Percentiles rank a stretch among this genome's conserved stretches.
phyloP scores from a whole-genome alignment of 1,140 invertebrate species.

The Hycleus cichorii region DNA sequence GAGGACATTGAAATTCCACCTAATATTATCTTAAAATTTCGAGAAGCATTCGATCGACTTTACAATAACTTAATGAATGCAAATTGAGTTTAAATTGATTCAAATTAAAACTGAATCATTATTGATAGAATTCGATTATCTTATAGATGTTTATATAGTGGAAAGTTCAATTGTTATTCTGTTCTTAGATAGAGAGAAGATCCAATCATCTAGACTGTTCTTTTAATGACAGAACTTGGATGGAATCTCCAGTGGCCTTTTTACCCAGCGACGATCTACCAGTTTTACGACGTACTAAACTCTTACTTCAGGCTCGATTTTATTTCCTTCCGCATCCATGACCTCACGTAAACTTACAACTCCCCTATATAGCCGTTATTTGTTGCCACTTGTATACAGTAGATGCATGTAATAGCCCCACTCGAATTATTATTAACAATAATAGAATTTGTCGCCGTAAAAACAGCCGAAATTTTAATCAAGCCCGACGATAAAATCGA shows the following conservation, averaged over 20 bases:
- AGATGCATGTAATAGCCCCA: too few species aligned
- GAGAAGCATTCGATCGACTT: too few species aligned
- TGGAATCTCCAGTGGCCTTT: slow-evolving; percentile 25
- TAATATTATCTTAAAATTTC: too few species aligned
- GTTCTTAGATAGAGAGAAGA: slow-evolving; percentile 13
- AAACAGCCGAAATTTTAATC: slow-evolving; percentile 17
- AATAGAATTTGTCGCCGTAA: background rate
- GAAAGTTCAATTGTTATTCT: slow-evolving; percentile 32
- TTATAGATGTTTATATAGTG: slow-evolving; percentile 28
- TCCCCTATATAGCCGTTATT: slow-evolving; percentile 12
- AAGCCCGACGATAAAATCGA: slow-evolving; percentile 17
- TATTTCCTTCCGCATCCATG: slow-evolving; percentile 20
- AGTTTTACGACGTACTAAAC: slow-evolving; percentile 24
- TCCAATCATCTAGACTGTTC: slow-evolving; percentile 30
- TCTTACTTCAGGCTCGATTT: slow-evolving; percentile 17
- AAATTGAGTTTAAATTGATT: too few species aligned
- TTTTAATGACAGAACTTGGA: slow-evolving; percentile 27
- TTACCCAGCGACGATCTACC: slow-evolving; percentile 16
- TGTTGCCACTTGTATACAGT: slow-evolving; percentile 6
- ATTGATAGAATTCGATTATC: too few species aligned
- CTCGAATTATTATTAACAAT: slow-evolving; percentile 17
- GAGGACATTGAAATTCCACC: too few species aligned
- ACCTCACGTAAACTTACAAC: slow-evolving; percentile 20
- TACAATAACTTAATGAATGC: too few species aligned
- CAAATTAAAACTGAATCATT: too few species aligned